Conservation (phyloP, 2,888 invertebrate species). For the Chalcosyrphus nemorum region DNA sequence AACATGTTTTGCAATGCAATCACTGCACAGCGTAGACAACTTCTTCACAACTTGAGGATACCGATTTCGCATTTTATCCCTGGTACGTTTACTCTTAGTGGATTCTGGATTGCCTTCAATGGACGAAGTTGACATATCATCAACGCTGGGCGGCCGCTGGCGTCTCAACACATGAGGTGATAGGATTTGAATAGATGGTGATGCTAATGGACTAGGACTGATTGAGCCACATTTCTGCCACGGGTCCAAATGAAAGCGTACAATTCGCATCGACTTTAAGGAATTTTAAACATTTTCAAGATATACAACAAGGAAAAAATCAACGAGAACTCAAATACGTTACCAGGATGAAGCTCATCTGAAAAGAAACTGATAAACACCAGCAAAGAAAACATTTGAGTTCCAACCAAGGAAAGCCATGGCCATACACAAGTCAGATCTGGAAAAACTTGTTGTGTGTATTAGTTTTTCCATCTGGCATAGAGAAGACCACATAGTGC, state of each 20-base stretch:
- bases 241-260: conserved; percentile 82
- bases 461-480: conserved; percentile 23
- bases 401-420: background rate
- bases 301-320: conserved; percentile 26
- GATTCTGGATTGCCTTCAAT: conserved; percentile 66
- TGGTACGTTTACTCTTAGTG: conserved; percentile 44
- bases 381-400: conserved; percentile 32
- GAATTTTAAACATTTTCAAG: conserved; percentile 36
- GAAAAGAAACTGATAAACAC: conserved; percentile 76
- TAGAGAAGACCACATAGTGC: background rate
- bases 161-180: conserved; percentile 80
- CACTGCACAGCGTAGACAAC: conserved; percentile 84
- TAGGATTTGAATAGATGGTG: conserved; percentile 78
- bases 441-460: conserved; percentile 64
- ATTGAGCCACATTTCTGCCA: conserved; percentile 81
- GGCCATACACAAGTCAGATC: conserved; percentile 16
- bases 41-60: conserved; percentile 82
- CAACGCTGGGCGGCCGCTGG: conserved; percentile 80
- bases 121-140: conserved; percentile 75
- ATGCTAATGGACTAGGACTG: conserved; percentile 79
- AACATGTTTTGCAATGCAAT: conserved; percentile 84
- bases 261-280: conserved; percentile 79
- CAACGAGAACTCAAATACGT: conserved; percentile 26
- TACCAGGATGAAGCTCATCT: conserved; percentile 74
- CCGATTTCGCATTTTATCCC: conserved; percentile 80